phyloP scores from a whole-genome alignment of 1,140 invertebrate genomes.

The Harlomillsia oculata region DNA sequence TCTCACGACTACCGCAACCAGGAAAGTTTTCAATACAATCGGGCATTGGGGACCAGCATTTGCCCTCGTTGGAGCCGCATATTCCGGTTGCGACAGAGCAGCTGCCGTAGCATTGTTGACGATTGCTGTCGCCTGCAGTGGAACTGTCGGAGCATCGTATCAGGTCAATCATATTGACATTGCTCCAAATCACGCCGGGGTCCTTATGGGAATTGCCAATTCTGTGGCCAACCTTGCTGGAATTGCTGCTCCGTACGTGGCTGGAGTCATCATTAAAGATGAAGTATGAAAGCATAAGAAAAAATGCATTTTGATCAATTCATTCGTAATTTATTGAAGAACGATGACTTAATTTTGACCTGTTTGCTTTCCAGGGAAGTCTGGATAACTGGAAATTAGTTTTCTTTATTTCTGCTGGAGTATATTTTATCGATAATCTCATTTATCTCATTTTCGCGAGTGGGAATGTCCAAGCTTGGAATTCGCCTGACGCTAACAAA shows the following conservation, averaged over 20 bases:
- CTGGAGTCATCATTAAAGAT: slow-evolving; percentile 42
- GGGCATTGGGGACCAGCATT: slow-evolving; percentile 62
- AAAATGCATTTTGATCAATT: too few species aligned
- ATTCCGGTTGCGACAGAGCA: slow-evolving; percentile 59
- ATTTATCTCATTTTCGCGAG: slow-evolving; percentile 68
- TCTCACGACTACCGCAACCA: slow-evolving; percentile 49
- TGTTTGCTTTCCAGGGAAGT: slow-evolving; percentile 54
- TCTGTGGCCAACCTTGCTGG: slow-evolving; percentile 32
- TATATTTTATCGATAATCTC: slow-evolving; percentile 65
- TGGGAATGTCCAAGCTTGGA: slow-evolving; percentile 75
- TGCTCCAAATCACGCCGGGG: slow-evolving; percentile 46
- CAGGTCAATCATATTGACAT: slow-evolving; percentile 46
- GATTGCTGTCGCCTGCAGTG: slow-evolving; percentile 42
- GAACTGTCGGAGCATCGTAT: slow-evolving; percentile 43
- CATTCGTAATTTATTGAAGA: too few species aligned
- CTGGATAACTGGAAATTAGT: slow-evolving; percentile 70
- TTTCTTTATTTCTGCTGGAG: slow-evolving; percentile 65
- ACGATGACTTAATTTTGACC: too few species aligned
- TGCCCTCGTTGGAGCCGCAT: slow-evolving; percentile 68
- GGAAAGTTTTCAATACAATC: slow-evolving; percentile 63
- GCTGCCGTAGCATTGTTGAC: slow-evolving; percentile 43
- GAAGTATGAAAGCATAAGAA: slow-evolving; percentile 38
- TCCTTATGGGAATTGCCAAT: slow-evolving; percentile 48
- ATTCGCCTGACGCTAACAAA: slow-evolving; percentile 37
- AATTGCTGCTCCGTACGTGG: slow-evolving; percentile 43